phyloP scores from a whole-genome alignment of 2,888 invertebrate genomes.

The Thereva unica region DNA sequence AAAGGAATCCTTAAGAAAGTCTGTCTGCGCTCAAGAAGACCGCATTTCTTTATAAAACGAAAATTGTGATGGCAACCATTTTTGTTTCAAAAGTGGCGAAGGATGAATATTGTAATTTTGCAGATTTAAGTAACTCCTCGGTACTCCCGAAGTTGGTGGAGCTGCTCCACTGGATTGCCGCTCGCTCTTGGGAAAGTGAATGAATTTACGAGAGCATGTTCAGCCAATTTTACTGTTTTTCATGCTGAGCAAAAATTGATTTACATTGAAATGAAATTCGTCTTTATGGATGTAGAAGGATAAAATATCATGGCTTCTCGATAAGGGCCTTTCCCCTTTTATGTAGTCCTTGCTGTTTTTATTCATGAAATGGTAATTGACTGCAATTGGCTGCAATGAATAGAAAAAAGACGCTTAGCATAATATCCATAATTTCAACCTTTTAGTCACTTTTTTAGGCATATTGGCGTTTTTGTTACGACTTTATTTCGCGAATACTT shows the following conservation, averaged over 20 bases:
- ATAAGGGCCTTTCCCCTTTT: not conserved
- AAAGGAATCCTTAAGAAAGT: slow-evolving; percentile 7
- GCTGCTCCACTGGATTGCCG: too few relatives aligned
- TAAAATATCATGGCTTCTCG: too few relatives aligned
- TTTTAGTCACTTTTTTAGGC: too few relatives aligned
- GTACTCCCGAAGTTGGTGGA: too few relatives aligned
- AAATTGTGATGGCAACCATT: slow-evolving; percentile 9
- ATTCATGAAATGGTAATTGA: slow-evolving; percentile 21
- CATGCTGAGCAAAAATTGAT: slow-evolving; percentile 14
- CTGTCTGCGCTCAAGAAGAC: slow-evolving; percentile 7
- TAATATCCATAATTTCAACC: slow-evolving; percentile 1
- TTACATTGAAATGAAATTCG: slow-evolving; percentile 8
- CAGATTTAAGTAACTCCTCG: too few relatives aligned
- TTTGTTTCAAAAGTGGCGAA: slow-evolving; percentile 2
- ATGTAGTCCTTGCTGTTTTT: not conserved
- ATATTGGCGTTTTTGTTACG: too few relatives aligned
- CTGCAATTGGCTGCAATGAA: slow-evolving; percentile 16
- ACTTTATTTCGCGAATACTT: too few relatives aligned
- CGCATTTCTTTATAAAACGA: not conserved
- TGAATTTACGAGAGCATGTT: slow-evolving; percentile 17
- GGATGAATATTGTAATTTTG: slow-evolving; percentile 22
- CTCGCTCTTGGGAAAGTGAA: not conserved
- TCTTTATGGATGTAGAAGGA: not conserved
- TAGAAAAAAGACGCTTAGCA: not conserved
- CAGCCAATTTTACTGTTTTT: slow-evolving; percentile 20